phyloP scores from a whole-genome alignment of 2,888 invertebrate species.

The Nomada flava region DNA sequence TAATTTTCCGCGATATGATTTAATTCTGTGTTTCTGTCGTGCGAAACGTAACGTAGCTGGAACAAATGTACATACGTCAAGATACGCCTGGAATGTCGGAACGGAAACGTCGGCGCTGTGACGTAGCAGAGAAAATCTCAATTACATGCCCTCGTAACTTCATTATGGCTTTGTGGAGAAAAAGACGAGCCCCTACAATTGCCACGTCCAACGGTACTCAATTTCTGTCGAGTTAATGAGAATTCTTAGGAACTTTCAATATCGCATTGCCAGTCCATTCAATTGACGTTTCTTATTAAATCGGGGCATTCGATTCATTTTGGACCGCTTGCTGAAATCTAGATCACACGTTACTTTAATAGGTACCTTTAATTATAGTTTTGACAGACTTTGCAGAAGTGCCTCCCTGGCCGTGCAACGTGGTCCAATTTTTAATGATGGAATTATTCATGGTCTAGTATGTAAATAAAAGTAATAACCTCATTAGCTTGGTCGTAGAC shows the following conservation, averaged over 20 bases:
- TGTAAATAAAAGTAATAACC: constrained; percentile 24
- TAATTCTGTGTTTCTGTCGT: background rate
- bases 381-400: background rate
- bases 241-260: constrained; percentile 14
- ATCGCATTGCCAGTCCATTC: background rate
- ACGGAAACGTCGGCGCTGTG: background rate
- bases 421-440: constrained; percentile 11
- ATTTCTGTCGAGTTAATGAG: constrained; percentile 11
- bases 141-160: constrained; percentile 2
- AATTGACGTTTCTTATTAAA: background rate
- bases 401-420: background rate
- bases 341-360: background rate
- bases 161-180: constrained; percentile 1
- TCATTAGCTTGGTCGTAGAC: background rate
- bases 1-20: background rate
- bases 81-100: background rate
- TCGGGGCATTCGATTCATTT: background rate
- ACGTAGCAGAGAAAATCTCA: background rate
- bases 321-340: background rate
- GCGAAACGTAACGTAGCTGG: background rate
- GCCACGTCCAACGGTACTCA: background rate
- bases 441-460: constrained; percentile 14
- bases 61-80: background rate
- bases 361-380: background rate
- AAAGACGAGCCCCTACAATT: background rate